Base-by-base conservation (phyloP, 2,888 invertebrate species). In the Oegoconia quadripuncta region DNA sequence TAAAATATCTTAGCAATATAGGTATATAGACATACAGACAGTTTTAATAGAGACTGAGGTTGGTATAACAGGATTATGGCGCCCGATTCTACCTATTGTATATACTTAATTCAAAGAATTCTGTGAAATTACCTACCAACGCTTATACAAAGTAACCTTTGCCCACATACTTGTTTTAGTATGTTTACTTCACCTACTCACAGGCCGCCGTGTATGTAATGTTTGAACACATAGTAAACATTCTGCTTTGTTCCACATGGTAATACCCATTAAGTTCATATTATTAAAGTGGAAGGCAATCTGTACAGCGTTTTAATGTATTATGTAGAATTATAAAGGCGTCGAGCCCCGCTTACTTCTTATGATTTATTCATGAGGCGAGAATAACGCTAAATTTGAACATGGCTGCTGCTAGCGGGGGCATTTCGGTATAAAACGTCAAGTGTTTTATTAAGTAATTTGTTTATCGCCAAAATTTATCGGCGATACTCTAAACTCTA, bases 281-380 rank as follows among this genome's bases (percentile, higher is more conserved):
- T 77, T 80, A 81, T 80, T 79, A 80, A 81, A 76, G 74, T 74
- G 75, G 74, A 69, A 78, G 72, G 84, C 83, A 84, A 84, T 86
- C 83, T 82, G 86, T 86, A 77, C 74, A 67, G 55, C 74, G 82
- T 84, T 86, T 82, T 82, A 84, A 86, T 86, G 86, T 86, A 84
- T 87, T 84, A 87, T 79, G 82, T 82, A 81, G 86, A 81, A 84
- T 87, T 86, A 87, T 79, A 79, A 84, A 78, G 80, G 83, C 80
- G 75, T 64, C 65, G 71, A 70, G 74, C 70, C 78, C 64, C 72
- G 78, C 76, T 79, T 73, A 79, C 72, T 78, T 80, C 81, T 79
- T 82, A 86, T 87, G 86, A 86, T 86, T 86, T 86, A 87, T 86
- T 86, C 86, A 87, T 87, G 82, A 87, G 77, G 54, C 59, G 62